Evolutionary conservation across 2,888 invertebrate genomes (phyloP).

Genomic region (Magallana nippona): DNA sequence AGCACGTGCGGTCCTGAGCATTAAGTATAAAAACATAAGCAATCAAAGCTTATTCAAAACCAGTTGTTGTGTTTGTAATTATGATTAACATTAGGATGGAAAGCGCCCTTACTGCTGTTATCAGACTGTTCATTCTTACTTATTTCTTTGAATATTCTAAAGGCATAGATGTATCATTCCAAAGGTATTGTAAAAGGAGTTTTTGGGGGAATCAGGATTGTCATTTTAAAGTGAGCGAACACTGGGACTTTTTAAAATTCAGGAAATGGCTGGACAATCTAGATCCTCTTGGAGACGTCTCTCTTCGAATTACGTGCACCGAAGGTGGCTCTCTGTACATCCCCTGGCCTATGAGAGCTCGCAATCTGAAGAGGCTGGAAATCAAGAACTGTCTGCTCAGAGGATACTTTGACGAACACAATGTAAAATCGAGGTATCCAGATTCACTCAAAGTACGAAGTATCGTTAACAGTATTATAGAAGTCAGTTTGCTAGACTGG

Average conservation of each 20-base stretch:
- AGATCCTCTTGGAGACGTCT: not conserved
- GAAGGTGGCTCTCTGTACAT: conserved; percentile 38
- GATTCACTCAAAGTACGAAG: conserved; percentile 5
- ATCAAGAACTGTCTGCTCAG: conserved; percentile 33
- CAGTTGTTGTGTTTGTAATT: not conserved
- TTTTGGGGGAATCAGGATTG: not conserved
- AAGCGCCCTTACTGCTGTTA: not conserved
- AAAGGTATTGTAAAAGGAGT: not conserved
- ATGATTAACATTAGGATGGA: not conserved
- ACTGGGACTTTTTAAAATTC: conserved; percentile 27
- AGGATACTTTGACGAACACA: conserved; percentile 35
- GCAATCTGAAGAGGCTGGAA: not conserved
- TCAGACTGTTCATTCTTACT: not conserved
- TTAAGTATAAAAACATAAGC: not conserved
- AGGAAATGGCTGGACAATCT: conserved; percentile 8
- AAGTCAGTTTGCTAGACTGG: conserved; percentile 1
- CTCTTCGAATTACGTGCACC: conserved; percentile 1
- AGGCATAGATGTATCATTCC: not conserved
- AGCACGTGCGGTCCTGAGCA: not conserved
- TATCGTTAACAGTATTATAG: conserved; percentile 30
- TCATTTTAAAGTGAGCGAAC: not conserved
- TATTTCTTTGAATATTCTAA: not conserved
- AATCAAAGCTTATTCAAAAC: conserved; percentile 13
- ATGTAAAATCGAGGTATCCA: not conserved
- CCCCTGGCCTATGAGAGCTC: conserved; percentile 44